Conservation (phyloP, 2,888 invertebrate species). For the Merodon equestris region DNA sequence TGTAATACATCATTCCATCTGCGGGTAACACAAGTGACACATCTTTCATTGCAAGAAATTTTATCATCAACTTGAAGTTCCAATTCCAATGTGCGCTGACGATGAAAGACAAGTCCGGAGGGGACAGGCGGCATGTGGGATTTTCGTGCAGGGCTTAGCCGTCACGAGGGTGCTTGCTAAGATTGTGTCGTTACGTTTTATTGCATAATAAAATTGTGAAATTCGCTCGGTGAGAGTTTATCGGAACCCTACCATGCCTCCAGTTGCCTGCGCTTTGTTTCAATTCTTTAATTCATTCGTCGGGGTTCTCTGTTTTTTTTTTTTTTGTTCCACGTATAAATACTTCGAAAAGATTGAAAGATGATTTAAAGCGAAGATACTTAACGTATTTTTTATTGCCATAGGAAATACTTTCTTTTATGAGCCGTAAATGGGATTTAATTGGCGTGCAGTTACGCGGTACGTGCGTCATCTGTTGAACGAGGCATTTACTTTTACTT, state of each 20-base stretch:
- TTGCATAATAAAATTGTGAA: slow-evolving; percentile 63
- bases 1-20: slow-evolving; percentile 60
- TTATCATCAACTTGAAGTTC: slow-evolving; percentile 37
- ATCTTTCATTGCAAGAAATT: slow-evolving; percentile 53
- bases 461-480: slow-evolving; percentile 31
- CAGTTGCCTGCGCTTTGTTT: slow-evolving; percentile 3
- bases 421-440: slow-evolving; percentile 44
- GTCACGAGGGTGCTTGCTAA: slow-evolving; percentile 48
- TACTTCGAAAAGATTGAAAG: slow-evolving; percentile 21
- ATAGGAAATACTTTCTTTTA: slow-evolving; percentile 40
- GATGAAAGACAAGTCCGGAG: neutral
- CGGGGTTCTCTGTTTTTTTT: no score
- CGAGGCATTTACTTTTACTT: slow-evolving; percentile 17
- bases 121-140: slow-evolving; percentile 10
- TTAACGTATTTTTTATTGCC: slow-evolving; percentile 24
- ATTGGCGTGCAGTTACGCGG: slow-evolving; percentile 32
- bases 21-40: slow-evolving; percentile 59
- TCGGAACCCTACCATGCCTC: slow-evolving; percentile 36
- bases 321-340: slow-evolving; percentile 16
- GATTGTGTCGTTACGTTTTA: slow-evolving; percentile 60
- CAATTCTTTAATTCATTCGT: slow-evolving; percentile 1
- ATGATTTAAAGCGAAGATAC: slow-evolving; percentile 6
- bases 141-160: slow-evolving; percentile 44
- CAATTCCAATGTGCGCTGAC: slow-evolving; percentile 27
- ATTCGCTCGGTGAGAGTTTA: slow-evolving; percentile 40